Evolutionary conservation across 2,113 vertebrate species (phyloP).

Genomic region (Gasterosteus aculeatus): DNA sequence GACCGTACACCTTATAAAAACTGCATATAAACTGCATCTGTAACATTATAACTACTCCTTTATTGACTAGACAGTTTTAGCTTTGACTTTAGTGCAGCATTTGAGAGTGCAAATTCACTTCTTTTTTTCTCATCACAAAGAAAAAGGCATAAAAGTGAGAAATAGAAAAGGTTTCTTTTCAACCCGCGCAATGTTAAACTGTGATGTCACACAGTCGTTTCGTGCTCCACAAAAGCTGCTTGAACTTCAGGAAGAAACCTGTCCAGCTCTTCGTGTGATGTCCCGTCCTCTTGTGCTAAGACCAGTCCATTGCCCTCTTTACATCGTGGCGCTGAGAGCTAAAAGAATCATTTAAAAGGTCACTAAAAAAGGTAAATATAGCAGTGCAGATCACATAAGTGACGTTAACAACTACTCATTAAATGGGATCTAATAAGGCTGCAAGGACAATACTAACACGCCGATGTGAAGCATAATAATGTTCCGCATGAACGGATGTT

Average conservation of each 20-base stretch:
- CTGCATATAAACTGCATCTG: not conserved
- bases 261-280: conserved; percentile 45
- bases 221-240: conserved; percentile 45
- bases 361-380: not conserved
- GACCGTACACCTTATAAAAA: not conserved
- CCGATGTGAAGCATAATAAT: not conserved
- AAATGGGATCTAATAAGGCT: not conserved
- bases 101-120: not conserved
- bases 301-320: conserved; percentile 56
- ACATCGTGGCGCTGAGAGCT: conserved; percentile 34
- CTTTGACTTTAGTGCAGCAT: conserved; percentile 1
- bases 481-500: not conserved
- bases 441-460: not conserved
- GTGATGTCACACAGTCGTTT: conserved; percentile 65
- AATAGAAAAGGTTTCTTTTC: not conserved
- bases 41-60: not conserved
- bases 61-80: not conserved
- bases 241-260: conserved; percentile 37
- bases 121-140: not conserved
- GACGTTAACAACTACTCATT: not conserved
- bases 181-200: not conserved
- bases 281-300: not conserved
- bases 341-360: not conserved
- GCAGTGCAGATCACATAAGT: not conserved
- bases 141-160: not conserved